Evolutionary conservation across 2,797 vertebrate species (phyloP).

Genomic region (Antennarius maculatus): DNA sequence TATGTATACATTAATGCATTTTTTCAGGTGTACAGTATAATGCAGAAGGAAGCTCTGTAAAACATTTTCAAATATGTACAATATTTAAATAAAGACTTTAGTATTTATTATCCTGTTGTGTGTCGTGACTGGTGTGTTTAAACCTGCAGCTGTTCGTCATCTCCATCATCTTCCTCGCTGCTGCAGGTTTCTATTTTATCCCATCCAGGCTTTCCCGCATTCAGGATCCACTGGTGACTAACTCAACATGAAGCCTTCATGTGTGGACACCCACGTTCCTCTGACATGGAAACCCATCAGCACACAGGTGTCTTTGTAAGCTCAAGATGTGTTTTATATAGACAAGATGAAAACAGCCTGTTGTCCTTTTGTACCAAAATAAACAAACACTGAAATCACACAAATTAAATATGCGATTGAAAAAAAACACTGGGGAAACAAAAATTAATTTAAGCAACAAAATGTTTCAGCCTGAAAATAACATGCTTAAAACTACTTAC

Average conservation of each 20-base stretch:
- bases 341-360: not conserved
- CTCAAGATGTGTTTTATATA: not conserved
- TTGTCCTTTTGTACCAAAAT: too few species aligned
- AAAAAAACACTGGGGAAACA: not conserved
- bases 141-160: not conserved
- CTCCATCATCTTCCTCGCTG: not conserved
- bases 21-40: conserved; percentile 53
- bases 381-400: not conserved
- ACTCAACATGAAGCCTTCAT: conserved; percentile 3
- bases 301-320: conserved; percentile 27
- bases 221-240: conserved; percentile 2
- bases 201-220: conserved; percentile 15
- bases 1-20: too few species aligned
- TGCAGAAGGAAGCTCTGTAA: conserved; percentile 76
- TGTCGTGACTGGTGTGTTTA: conserved; percentile 13
- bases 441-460: not conserved
- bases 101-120: conserved; percentile 88
- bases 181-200: conserved; percentile 3
- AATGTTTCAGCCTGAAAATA: not conserved
- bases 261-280: conserved; percentile 27
- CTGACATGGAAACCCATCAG: conserved; percentile 6
- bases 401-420: conserved; percentile 2
- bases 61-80: conserved; percentile 89
- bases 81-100: conserved; percentile 95
- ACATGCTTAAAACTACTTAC: not conserved